These are phyloP conservation scores for Andrena flavipes DNA, from an alignment of 2,888 invertebrate genomes.

Conservation along the genomic window DNA sequence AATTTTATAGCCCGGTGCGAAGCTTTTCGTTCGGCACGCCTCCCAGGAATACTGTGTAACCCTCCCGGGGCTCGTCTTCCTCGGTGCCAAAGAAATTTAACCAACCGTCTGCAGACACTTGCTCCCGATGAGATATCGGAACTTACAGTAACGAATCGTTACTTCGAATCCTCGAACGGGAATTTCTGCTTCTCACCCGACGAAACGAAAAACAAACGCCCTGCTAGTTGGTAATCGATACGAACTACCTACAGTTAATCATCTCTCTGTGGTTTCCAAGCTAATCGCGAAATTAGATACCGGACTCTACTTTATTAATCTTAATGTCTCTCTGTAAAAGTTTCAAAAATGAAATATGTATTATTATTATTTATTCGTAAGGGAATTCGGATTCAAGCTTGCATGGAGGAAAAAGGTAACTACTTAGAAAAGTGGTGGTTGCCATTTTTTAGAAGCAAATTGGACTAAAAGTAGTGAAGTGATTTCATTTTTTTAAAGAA, in stretches of 20 bases:
- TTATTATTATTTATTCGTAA: too few species aligned
- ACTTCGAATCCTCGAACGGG: constrained; percentile 7
- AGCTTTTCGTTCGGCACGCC: constrained; percentile 60
- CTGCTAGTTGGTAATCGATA: background rate
- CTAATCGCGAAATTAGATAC: too few species aligned
- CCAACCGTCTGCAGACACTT: constrained; percentile 50
- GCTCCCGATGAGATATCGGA: constrained; percentile 52
- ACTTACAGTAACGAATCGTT: constrained; percentile 46
- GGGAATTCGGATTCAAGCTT: too few species aligned
- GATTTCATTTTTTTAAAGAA: too few species aligned
- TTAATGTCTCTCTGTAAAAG: too few species aligned
- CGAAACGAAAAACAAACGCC: background rate
- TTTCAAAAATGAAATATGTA: too few species aligned
- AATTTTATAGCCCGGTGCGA: constrained; percentile 71
- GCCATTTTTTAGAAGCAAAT: too few species aligned
- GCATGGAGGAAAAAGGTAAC: too few species aligned
- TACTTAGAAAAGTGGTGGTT: too few species aligned
- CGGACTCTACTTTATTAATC: too few species aligned
- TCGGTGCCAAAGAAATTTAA: constrained; percentile 63
- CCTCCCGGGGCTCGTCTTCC: constrained; percentile 52
- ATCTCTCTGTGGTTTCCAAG: too few species aligned
- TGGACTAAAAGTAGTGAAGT: too few species aligned
- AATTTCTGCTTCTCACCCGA: background rate
- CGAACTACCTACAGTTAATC: background rate
- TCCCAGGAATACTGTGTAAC: constrained; percentile 51